Conservation (phyloP, 2,113 vertebrate genomes). For the Fregetta grallaria region DNA sequence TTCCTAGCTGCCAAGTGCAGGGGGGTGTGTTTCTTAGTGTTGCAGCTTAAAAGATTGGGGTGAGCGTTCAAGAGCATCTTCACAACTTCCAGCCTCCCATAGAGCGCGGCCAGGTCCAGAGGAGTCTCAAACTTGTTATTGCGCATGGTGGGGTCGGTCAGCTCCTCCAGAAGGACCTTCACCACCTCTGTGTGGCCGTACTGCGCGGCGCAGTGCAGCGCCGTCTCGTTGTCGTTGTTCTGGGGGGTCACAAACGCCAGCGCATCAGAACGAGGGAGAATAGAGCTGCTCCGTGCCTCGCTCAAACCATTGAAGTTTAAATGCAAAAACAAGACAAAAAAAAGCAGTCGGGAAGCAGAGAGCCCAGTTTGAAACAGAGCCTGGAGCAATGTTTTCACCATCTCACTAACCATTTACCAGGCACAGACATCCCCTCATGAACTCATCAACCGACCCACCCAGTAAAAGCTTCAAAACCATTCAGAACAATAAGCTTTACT, state of each 20-base stretch:
- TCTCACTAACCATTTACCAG: not conserved
- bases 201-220: conserved; percentile 95
- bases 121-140: conserved; percentile 98
- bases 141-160: conserved; percentile 98
- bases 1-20: conserved; percentile 94
- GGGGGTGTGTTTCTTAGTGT: conserved; percentile 94
- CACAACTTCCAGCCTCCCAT: conserved; percentile 96
- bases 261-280: not conserved
- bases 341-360: conserved; percentile 3
- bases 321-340: conserved; percentile 24
- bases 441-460: not conserved
- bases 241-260: conserved; percentile 55
- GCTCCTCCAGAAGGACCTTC: conserved; percentile 92
- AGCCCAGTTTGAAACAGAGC: not conserved
- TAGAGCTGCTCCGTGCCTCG: not conserved
- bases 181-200: conserved; percentile 95
- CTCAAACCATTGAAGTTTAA: conserved; percentile 49
- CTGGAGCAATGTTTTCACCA: not conserved
- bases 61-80: conserved; percentile 93
- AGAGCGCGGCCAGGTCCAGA: conserved; percentile 91
- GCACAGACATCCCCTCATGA: not conserved
- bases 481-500: not conserved
- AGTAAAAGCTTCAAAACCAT: not conserved
- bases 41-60: conserved; percentile 93
- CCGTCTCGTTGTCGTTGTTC: conserved; percentile 98